Evolutionary conservation across 2,113 vertebrate genomes (phyloP).

Genomic region (Patagioenas fasciata): DNA sequence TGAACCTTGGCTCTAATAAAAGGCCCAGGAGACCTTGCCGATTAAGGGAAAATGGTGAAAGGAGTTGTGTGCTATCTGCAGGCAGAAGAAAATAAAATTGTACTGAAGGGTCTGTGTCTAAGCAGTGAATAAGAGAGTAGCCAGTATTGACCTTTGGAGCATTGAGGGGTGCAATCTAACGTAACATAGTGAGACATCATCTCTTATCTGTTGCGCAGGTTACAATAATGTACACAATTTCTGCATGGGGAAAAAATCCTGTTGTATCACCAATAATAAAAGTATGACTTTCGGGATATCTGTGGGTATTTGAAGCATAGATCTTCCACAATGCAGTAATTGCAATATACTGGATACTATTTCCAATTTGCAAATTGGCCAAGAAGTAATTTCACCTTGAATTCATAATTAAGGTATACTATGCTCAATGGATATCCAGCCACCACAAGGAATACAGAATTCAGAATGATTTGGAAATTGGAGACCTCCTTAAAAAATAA

Average conservation of each 20-base stretch:
- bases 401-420: neutral
- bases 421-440: neutral
- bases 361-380: neutral
- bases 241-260: neutral
- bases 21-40: neutral
- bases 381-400: neutral
- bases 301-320: neutral
- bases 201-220: neutral
- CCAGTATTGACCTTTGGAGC: neutral
- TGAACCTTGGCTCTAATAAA: neutral
- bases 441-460: neutral
- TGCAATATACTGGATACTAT: neutral
- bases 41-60: neutral
- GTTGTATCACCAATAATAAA: neutral
- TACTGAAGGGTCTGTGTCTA: neutral
- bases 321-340: neutral
- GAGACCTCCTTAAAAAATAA: neutral
- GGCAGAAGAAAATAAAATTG: neutral
- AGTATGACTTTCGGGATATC: neutral
- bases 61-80: neutral
- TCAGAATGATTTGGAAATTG: neutral
- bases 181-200: neutral
- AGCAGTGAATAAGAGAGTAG: neutral
- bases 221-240: neutral
- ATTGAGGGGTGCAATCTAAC: neutral